These are phyloP conservation scores for Plusia festucae DNA, from an alignment of 2,888 invertebrate species.

Conservation along the genomic window DNA sequence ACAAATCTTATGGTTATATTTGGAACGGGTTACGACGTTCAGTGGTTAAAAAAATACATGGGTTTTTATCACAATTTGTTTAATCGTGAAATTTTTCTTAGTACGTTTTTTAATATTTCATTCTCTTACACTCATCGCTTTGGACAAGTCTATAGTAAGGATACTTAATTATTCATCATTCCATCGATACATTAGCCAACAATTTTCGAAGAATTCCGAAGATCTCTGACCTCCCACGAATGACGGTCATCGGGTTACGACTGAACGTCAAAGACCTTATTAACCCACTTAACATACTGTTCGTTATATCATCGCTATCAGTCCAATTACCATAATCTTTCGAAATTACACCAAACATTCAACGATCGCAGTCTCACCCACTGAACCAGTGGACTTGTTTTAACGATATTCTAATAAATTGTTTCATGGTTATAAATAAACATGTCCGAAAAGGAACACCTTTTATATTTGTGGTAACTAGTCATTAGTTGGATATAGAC, in stretches of 20 bases:
- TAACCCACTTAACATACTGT: conserved; percentile 62
- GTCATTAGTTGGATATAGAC: too few relatives aligned
- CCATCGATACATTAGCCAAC: conserved; percentile 13
- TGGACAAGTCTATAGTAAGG: background rate
- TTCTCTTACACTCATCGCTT: background rate
- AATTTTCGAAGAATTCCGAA: conserved; percentile 23
- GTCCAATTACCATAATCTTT: conserved; percentile 60
- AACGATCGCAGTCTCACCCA: conserved; percentile 47
- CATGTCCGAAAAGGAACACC: too few relatives aligned
- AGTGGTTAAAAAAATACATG: too few relatives aligned
- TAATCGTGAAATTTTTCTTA: too few relatives aligned
- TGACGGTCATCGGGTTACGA: conserved; percentile 55
- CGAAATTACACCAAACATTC: conserved; percentile 54
- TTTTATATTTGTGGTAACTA: background rate
- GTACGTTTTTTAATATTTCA: too few relatives aligned
- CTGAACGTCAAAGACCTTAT: conserved; percentile 54
- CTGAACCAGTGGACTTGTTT: conserved; percentile 54
- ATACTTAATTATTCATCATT: background rate
- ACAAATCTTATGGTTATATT: background rate
- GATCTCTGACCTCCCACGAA: conserved; percentile 31
- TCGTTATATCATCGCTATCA: conserved; percentile 61
- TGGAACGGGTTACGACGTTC: too few relatives aligned
- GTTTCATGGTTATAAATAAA: background rate
- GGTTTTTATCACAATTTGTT: too few relatives aligned
- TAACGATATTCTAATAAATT: conserved; percentile 28